Percentiles rank a stretch among this genome's conserved stretches.
These are phyloP conservation scores for Suricata suricatta DNA, from an alignment of 2,113 vertebrate species.

Conservation along the genomic window DNA sequence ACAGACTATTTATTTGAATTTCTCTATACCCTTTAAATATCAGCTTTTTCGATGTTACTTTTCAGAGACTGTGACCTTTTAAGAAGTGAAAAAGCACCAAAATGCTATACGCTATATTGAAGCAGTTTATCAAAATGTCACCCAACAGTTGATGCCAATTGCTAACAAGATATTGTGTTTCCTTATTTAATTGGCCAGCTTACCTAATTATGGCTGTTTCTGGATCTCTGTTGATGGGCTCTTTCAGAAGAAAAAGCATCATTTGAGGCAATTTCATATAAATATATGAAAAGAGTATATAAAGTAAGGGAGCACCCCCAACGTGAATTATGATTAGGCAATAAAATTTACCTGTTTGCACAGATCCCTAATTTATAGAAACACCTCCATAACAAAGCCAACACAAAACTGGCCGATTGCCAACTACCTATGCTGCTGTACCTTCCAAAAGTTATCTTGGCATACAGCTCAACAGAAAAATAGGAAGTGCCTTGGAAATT, in stretches of 20 bases:
- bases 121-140: constrained; percentile 83
- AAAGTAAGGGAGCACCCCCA: constrained; percentile 57
- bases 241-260: constrained; percentile 74
- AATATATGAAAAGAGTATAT: constrained; percentile 73
- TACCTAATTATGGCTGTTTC: constrained; percentile 84
- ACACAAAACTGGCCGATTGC: constrained; percentile 56
- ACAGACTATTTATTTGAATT: constrained; percentile 64
- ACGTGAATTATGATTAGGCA: constrained; percentile 65
- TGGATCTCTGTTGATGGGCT: constrained; percentile 77
- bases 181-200: constrained; percentile 83
- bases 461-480: constrained; percentile 71
- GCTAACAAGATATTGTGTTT: constrained; percentile 82
- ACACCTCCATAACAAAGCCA: neutral
- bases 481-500: constrained; percentile 77
- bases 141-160: constrained; percentile 71
- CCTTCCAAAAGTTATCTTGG: constrained; percentile 70
- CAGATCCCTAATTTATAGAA: constrained; percentile 57
- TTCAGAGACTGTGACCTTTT: constrained; percentile 70
- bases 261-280: constrained; percentile 76
- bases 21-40: constrained; percentile 56
- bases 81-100: constrained; percentile 70
- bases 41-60: constrained; percentile 51
- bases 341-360: constrained; percentile 76
- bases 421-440: constrained; percentile 62
- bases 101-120: constrained; percentile 78